Evolutionary conservation across 2,797 vertebrate genomes (phyloP), one percentile per base, ranked within the genome.

Genomic region (Masticophis lateralis): DNA sequence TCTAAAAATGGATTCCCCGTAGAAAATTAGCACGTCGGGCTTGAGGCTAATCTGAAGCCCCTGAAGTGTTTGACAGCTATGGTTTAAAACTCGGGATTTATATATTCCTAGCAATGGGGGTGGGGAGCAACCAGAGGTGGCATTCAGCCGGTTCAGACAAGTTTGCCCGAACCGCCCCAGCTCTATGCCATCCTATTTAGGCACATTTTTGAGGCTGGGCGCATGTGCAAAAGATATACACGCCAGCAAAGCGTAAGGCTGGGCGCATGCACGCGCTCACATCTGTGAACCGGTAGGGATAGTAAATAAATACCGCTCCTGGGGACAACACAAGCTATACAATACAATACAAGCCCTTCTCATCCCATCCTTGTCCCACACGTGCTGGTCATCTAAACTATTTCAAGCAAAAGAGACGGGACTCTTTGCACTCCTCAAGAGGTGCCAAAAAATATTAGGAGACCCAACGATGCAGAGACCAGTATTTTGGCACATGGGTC

Each of bases 181-280:
- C 51, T 53, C 51, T 53, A 53, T 53, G 51, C 51, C 51, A 53
- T 53, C 51, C 51, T 53, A 53, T 53, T 53, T 53, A 53, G 51
- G 51, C 9, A 9, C 9, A 8, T 10, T 53, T 53, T 53, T 53
- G 51, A 53, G 51, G 9, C 51, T 53, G 51, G 51, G 51, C 8
- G 0, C 51, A 53, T 53, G 51, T 1, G 1, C 9, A 1, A 10
- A 53, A 53, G 51, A 9, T 9, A 53, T 3, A 0, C 51, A 1
- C 9, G 51, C 2, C 51, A 53, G 51, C 51, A 53, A 53, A 2
- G 51, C 1, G 51, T 9, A 53, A 10, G 1, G 1, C 51, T 10
- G 51, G 0, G 9, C 9, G 9, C 51, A 53, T 53, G 51, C 9
- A 53, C 51, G 5, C 47, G 5, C 47, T 47, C 47, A 51, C 51